phyloP scores from a whole-genome alignment of 2,113 vertebrate genomes.

The Carassius carassius region DNA sequence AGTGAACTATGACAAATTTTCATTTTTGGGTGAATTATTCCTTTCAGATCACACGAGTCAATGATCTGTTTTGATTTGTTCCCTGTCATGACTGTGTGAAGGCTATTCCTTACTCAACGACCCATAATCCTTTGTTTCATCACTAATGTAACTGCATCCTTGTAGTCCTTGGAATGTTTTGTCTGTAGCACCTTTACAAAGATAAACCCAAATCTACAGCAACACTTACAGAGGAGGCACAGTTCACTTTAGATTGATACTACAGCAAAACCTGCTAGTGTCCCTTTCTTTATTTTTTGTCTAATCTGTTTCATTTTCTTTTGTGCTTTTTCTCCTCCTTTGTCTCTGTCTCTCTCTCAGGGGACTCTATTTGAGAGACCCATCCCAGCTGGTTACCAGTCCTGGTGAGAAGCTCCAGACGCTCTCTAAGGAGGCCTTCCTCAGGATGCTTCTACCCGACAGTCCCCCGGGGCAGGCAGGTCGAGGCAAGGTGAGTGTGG shows the following conservation, averaged over 20 bases:
- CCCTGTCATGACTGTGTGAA: conserved; percentile 3
- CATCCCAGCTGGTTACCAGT: conserved; percentile 61
- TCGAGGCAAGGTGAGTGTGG: conserved; percentile 18
- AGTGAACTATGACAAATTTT: background rate
- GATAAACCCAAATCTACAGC: background rate
- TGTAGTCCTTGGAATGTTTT: conserved; percentile 25
- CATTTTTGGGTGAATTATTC: background rate
- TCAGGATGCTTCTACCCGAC: conserved; percentile 81
- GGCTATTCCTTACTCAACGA: background rate
- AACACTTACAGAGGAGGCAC: background rate
- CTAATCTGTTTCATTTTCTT: background rate
- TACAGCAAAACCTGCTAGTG: background rate
- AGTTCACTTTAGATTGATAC: background rate
- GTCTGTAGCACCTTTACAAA: conserved; percentile 1
- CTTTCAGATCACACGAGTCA: background rate
- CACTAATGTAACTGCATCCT: background rate
- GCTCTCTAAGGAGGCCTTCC: conserved; percentile 82
- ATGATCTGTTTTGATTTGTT: conserved; percentile 1
- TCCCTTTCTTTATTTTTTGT: background rate
- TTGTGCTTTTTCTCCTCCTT: background rate
- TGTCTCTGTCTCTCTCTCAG: conserved; percentile 21
- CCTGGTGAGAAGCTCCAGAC: conserved; percentile 72
- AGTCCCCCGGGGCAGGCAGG: conserved; percentile 66
- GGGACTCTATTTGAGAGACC: conserved; percentile 74
- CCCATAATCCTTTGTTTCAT: background rate